These are phyloP conservation scores for Andrena minutula DNA, from an alignment of 2,888 invertebrate genomes.

Conservation along the genomic window DNA sequence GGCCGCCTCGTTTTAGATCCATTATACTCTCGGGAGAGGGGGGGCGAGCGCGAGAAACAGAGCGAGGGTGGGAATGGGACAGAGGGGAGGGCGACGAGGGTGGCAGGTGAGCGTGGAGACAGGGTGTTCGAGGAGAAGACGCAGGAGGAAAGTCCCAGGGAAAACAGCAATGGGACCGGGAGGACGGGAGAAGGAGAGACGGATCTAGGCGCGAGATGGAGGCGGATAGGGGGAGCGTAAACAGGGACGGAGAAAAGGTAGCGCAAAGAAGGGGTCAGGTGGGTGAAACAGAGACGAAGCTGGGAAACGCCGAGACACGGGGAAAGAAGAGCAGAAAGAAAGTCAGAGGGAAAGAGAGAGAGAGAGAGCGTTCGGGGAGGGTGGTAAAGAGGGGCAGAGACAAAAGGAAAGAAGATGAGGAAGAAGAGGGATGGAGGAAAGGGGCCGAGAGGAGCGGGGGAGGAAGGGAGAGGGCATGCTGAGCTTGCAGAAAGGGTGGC, in stretches of 20 bases:
- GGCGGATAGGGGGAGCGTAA: not conserved
- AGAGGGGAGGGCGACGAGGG: constrained; percentile 1
- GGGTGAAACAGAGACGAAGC: constrained; percentile 24
- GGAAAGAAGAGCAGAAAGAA: constrained; percentile 29
- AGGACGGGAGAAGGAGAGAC: not conserved
- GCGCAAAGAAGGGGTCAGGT: constrained; percentile 25
- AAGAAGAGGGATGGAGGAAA: constrained; percentile 50
- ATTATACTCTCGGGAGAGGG: constrained; percentile 75
- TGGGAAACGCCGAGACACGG: constrained; percentile 25
- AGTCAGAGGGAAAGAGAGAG: constrained; percentile 20
- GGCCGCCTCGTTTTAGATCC: constrained; percentile 79
- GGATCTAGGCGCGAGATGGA: too few species aligned
- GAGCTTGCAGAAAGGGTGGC: constrained; percentile 85
- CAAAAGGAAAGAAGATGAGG: constrained; percentile 26
- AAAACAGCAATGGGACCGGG: not conserved
- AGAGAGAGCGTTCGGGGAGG: not conserved
- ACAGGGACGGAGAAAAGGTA: constrained; percentile 13
- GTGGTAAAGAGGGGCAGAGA: constrained; percentile 14
- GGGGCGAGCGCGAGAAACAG: constrained; percentile 5
- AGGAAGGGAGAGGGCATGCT: constrained; percentile 76
- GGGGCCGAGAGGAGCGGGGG: constrained; percentile 41
- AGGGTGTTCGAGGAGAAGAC: not conserved
- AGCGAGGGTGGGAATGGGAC: not conserved
- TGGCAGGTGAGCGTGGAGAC: constrained; percentile 14
- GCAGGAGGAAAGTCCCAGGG: not conserved